A percentile compares a stretch with the other conserved stretches of the same genome.
Conservation (phyloP, 2,113 vertebrate species). For the Calyptommatus sinebrachiatus region DNA sequence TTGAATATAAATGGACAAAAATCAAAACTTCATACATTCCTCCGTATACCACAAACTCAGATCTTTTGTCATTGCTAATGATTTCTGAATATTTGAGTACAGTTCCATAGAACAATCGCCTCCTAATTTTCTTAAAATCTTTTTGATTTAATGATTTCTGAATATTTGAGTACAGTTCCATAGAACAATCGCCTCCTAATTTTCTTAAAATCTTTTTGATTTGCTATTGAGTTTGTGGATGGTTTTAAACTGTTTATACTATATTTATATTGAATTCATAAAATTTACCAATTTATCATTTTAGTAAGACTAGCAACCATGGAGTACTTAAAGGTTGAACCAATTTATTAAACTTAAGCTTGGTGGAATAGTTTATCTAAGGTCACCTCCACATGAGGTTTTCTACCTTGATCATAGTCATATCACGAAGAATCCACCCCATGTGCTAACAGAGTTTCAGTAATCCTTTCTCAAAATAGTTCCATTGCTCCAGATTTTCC, state of each 20-base stretch:
- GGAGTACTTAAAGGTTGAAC: slow-evolving; percentile 15
- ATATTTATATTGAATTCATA: not conserved
- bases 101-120: not conserved
- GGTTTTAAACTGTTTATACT: not conserved
- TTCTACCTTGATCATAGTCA: no score
- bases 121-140: slow-evolving; percentile 16
- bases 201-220: slow-evolving; percentile 1
- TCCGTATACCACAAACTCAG: not conserved
- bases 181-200: slow-evolving; percentile 11
- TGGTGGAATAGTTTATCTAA: not conserved
- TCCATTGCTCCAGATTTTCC: no score
- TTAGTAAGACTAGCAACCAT: not conserved
- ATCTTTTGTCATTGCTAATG: slow-evolving; percentile 27
- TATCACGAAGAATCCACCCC: no score
- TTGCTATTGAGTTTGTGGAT: not conserved
- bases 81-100: slow-evolving; percentile 32
- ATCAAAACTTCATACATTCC: not conserved
- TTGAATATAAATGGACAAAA: not conserved
- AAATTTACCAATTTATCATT: not conserved
- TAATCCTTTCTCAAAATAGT: no score
- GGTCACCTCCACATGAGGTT: no score
- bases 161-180: slow-evolving; percentile 17
- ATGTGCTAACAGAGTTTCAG: no score
- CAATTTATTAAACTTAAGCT: slow-evolving; percentile 19
- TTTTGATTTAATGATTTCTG: not conserved